Base-by-base conservation (phyloP, 37 sponge, comb jelly and placozoan genomes). In the Geodia barretti region DNA sequence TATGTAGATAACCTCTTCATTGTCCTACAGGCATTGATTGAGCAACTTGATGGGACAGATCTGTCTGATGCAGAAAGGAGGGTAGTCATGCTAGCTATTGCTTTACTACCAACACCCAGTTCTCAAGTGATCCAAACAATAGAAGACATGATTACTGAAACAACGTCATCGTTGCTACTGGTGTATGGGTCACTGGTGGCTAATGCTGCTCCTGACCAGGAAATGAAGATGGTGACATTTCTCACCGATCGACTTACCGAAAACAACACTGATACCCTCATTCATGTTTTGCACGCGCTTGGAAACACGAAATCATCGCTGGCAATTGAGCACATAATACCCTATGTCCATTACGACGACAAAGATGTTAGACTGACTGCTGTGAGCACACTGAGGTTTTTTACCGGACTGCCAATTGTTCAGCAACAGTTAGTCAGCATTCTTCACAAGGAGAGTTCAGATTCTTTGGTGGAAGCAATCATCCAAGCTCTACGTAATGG, bases 301-400 rank as follows among this genome's bases (percentile, higher is more conserved):
- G 86, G 86, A 20, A 86, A 86, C 86, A 86, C 80, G 3, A 80
- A 79, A 23, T 64, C 80, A 29, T 29, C 39, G 20, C 26, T 37
- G 29, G 66, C 80, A 31, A 47, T 64, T 28, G 64, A 79, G 35
- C 37, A 36, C 20, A 24, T 86, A 29, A 32, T 79, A 34, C 41
- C 38, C 32, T 79, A 79, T 38, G 70, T 86, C 19, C 21, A 72
- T 29, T 59, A 79, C 36, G 60, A 72, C 33, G 74, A 86, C 67
- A 36, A 73, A 25, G 80, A 86, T 72, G 73, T 79, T 11, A 79
- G 79, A 39, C 62, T 86, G 29, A 64, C 86, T 41, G 79, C 66
- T 3, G 61, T 86, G 41, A 37, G 58, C 19, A 74, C 74, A 25
- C 86, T 86, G 29, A 37, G 69, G 23, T 60, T 75, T 54, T 76